phyloP scores from a whole-genome alignment of 2,888 invertebrate genomes.

The Stegana nigrithorax region DNA sequence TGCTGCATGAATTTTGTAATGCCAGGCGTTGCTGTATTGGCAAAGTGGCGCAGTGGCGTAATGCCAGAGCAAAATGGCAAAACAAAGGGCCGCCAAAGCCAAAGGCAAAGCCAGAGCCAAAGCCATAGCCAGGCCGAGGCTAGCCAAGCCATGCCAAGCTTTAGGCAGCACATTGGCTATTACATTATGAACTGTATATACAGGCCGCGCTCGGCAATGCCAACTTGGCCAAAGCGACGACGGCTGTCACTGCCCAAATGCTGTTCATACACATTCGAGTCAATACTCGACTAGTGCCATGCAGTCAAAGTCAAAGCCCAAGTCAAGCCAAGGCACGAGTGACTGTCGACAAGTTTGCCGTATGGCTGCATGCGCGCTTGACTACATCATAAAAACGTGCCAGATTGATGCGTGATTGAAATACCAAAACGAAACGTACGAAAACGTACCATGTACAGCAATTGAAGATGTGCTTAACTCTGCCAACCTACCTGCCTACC shows the following conservation, averaged over 20 bases:
- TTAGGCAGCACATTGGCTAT: too few relatives aligned
- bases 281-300: neutral
- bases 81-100: too few relatives aligned
- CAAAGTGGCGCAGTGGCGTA: neutral
- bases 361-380: slow-evolving; percentile 9
- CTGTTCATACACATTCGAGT: neutral
- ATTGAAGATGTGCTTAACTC: slow-evolving; percentile 26
- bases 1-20: slow-evolving; percentile 16
- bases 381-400: slow-evolving; percentile 67
- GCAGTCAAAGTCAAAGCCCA: neutral
- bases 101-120: too few relatives aligned
- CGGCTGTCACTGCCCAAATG: slow-evolving; percentile 1
- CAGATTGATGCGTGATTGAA: slow-evolving; percentile 67
- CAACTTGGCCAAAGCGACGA: too few relatives aligned
- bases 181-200: too few relatives aligned
- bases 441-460: slow-evolving; percentile 18
- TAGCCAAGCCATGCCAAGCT: too few relatives aligned
- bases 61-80: too few relatives aligned
- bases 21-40: too few relatives aligned
- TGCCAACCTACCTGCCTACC: neutral
- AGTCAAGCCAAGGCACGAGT: neutral
- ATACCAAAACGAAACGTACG: slow-evolving; percentile 48
- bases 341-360: neutral
- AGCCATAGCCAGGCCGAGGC: too few relatives aligned
- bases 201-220: too few relatives aligned